These are phyloP conservation scores for Eristalinus aeneus DNA, from an alignment of 2,888 invertebrate genomes.

Conservation along the genomic window DNA sequence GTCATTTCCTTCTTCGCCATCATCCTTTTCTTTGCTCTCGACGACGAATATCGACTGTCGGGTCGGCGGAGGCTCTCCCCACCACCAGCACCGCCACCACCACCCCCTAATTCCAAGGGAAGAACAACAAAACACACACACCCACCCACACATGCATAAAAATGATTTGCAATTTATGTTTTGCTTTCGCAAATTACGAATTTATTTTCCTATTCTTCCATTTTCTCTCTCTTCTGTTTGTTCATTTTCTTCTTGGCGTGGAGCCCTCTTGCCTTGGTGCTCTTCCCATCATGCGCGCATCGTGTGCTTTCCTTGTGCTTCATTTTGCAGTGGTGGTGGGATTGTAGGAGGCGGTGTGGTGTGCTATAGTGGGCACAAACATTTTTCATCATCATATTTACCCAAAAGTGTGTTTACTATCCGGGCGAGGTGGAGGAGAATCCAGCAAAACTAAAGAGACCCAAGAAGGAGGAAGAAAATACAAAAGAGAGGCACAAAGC, in stretches of 20 bases:
- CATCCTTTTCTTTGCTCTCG: background rate
- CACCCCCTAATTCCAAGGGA: slow-evolving; percentile 7
- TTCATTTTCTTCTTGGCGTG: slow-evolving; percentile 51
- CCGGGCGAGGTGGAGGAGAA: slow-evolving; percentile 13
- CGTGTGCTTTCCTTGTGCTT: slow-evolving; percentile 26
- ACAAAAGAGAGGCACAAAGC: slow-evolving; percentile 58
- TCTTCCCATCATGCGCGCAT: slow-evolving; percentile 23
- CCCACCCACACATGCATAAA: background rate
- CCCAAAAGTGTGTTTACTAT: slow-evolving; percentile 72
- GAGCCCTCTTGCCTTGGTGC: slow-evolving; percentile 26
- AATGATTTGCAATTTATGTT: slow-evolving; percentile 65
- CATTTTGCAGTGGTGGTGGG: slow-evolving; percentile 29
- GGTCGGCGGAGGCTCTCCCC: background rate
- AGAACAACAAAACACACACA: slow-evolving; percentile 4
- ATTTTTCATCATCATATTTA: slow-evolving; percentile 36
- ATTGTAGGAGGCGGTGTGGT: background rate
- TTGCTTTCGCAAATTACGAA: slow-evolving; percentile 68
- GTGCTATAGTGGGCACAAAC: slow-evolving; percentile 4
- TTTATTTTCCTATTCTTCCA: slow-evolving; percentile 62
- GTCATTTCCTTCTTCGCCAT: background rate
- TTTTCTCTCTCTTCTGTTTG: slow-evolving; percentile 57
- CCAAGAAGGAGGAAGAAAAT: slow-evolving; percentile 44
- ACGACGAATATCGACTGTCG: background rate
- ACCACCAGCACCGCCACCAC: background rate
- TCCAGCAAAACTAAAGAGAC: slow-evolving; percentile 54